These are phyloP conservation scores for Chorisops tibialis DNA, from an alignment of 2,888 invertebrate species.

Conservation along the genomic window DNA sequence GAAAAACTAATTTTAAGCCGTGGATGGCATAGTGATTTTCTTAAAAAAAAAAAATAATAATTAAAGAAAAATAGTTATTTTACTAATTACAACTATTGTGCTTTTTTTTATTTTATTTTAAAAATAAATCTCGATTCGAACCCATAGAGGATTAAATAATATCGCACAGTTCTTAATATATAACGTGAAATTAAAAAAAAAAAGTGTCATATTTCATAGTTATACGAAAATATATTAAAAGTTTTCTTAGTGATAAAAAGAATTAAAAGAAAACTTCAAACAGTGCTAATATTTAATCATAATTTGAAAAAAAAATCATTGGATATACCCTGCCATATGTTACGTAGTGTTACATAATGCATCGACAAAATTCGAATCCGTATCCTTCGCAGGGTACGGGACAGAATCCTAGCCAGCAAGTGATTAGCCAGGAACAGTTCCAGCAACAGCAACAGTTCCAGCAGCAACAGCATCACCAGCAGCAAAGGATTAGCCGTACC, in stretches of 20 bases:
- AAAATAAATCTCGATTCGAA: background rate
- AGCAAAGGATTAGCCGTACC: constrained; percentile 64
- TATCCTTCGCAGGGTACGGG: constrained; percentile 53
- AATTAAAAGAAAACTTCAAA: constrained; percentile 42
- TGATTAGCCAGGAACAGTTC: constrained; percentile 53
- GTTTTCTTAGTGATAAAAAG: background rate
- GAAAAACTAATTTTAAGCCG: constrained; percentile 47
- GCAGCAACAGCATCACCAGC: constrained; percentile 54
- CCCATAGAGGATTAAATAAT: background rate
- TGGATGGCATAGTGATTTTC: constrained; percentile 48
- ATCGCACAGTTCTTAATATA: background rate
- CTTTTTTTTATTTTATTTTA: background rate
- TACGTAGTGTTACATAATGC: constrained; percentile 62
- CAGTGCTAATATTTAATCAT: constrained; percentile 55
- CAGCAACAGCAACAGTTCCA: constrained; percentile 54
- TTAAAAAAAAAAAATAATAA: background rate
- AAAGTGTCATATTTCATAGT: background rate
- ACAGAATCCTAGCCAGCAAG: constrained; percentile 56
- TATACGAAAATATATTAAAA: too few species aligned
- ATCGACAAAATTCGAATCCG: constrained; percentile 63
- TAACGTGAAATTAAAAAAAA: background rate
- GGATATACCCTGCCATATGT: constrained; percentile 53
- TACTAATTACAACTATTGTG: background rate
- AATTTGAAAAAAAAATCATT: constrained; percentile 47
- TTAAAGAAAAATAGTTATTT: constrained; percentile 2